A percentile compares a stretch with the other conserved stretches of the same genome.
phyloP scores from a whole-genome alignment of 2,113 vertebrate species.

The Pelobates fuscus region DNA sequence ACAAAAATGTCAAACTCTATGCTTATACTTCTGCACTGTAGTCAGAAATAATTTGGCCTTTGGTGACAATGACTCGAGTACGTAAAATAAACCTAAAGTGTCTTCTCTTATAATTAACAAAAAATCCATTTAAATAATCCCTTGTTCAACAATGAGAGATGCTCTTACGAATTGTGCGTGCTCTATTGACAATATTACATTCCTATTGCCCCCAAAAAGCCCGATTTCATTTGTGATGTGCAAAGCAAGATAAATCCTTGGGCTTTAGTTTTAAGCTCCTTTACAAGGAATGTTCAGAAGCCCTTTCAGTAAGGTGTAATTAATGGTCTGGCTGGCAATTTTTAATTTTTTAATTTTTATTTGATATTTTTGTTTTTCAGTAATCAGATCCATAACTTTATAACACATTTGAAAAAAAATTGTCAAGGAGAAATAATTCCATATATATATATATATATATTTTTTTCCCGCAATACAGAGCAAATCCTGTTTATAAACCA shows the following conservation, averaged over 20 bases:
- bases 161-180: neutral
- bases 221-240: slow-evolving; percentile 30
- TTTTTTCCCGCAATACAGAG: too few relatives aligned
- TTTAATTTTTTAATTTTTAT: neutral
- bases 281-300: slow-evolving; percentile 3
- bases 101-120: slow-evolving; percentile 2
- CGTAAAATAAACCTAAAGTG: slow-evolving; percentile 37
- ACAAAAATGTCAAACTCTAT: slow-evolving; percentile 51
- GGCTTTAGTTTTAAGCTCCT: slow-evolving; percentile 42
- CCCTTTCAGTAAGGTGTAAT: slow-evolving; percentile 19
- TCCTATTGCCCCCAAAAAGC: neutral
- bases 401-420: neutral
- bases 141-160: neutral
- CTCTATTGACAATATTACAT: neutral
- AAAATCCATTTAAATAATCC: neutral
- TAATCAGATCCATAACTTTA: neutral
- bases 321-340: slow-evolving; percentile 18
- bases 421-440: neutral
- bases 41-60: slow-evolving; percentile 57
- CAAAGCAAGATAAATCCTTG: slow-evolving; percentile 38
- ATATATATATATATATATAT: too few relatives aligned
- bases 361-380: neutral
- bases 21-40: slow-evolving; percentile 47
- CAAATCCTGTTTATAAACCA: too few relatives aligned
- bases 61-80: slow-evolving; percentile 52